Base-by-base conservation (phyloP, 2,113 vertebrate species). In the Mionectes macconnelli region DNA sequence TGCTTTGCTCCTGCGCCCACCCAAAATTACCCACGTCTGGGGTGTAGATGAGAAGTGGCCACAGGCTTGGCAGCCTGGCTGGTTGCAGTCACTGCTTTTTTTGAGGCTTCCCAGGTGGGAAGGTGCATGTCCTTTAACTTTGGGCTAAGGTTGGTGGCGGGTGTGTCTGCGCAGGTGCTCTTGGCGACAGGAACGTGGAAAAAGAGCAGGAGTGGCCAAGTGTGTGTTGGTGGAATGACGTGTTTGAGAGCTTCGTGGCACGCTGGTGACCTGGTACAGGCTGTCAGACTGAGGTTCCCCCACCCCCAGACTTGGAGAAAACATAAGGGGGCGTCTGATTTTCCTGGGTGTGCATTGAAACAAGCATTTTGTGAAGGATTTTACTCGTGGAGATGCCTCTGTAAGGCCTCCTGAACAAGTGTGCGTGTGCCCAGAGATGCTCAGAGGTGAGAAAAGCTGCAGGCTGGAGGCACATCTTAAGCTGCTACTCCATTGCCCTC, bases 41-140 rank as follows among this genome's bases (percentile, higher is more conserved):
- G 31, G 13, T 72, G 55, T 19, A 53, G 60, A 20, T 33, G 56
- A 25, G 69, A 31, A 59, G 31, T 0, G 1, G 24, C 35, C n/a
- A 2, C 0, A 3, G 37, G 30, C 33, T 67, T 62, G 42, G 20
- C 27, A 82, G 57, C 31, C 37, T 53, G 74, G 2, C 9, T 12
- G 13, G 18, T 9, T 3, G 4, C 37, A 1, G 0, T 79, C 60
- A 24, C 40, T 9, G 2, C 50, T 1, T 1, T 4, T 40, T 79
- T 42, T 75, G 62, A 19, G n/a, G 12, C 28, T 44, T 52, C 35
- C 21, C 31, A 8, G 19, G 0, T 21, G 40, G 19, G 31, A 80
- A 45, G 28, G 20, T 50, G 15, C 12, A 5, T 2, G 4, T 68
- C 49, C 30, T 45, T 44, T 37, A 40, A 25, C 37, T 63, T 21